A percentile compares a stretch with the other conserved stretches of the same genome.
Conservation (phyloP, 2,113 vertebrate genomes). For the Crotalus helleri region DNA sequence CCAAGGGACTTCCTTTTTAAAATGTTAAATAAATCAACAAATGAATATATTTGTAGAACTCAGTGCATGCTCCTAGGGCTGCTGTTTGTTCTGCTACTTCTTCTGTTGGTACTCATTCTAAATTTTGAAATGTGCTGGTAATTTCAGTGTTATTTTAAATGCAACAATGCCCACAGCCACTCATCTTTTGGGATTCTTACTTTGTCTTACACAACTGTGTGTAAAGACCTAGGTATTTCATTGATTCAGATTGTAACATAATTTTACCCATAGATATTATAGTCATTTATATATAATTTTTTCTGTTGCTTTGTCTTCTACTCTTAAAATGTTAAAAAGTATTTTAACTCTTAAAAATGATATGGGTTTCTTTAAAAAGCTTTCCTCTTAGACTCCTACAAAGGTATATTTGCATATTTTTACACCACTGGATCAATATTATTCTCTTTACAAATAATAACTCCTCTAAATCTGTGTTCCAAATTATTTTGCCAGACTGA, state of each 20-base stretch:
- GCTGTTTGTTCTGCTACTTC: conserved; percentile 8
- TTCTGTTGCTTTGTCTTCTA: not conserved
- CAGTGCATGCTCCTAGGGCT: not conserved
- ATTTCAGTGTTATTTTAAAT: not conserved
- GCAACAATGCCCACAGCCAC: not conserved
- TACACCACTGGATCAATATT: not conserved
- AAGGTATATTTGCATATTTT: not conserved
- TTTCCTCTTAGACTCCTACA: not conserved
- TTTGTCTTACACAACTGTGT: not conserved
- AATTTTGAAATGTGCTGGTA: not conserved
- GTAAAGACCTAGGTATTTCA: not conserved
- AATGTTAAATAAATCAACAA: conserved; percentile 17
- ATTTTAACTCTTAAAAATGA: not conserved
- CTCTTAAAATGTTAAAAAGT: not conserved
- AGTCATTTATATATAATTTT: not conserved
- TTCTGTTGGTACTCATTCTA: not conserved
- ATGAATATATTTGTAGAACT: conserved; percentile 15
- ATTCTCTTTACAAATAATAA: not conserved
- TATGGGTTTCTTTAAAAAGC: not conserved
- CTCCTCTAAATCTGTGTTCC: not conserved
- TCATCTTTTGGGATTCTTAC: not conserved
- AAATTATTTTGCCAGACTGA: not conserved
- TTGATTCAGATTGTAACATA: not conserved
- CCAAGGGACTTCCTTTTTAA: not conserved
- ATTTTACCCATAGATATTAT: not conserved